phyloP scores from a whole-genome alignment of 2,113 vertebrate species.

The Regulus satrapa region DNA sequence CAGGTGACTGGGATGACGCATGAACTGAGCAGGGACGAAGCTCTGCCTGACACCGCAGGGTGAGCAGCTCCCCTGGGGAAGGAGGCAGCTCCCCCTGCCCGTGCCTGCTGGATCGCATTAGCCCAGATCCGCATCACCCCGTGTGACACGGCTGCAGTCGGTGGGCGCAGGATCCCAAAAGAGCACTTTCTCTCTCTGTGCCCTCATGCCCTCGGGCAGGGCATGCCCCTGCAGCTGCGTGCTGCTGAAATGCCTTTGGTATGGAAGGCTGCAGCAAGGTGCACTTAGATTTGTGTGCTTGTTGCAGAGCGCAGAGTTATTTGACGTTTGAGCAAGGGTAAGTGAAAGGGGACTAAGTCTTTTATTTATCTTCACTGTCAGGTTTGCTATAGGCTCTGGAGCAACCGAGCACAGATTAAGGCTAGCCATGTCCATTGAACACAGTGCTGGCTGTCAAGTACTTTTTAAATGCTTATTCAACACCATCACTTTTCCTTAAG shows the following conservation, averaged over 20 bases:
- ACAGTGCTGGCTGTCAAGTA: not conserved
- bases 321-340: not conserved
- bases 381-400: not conserved
- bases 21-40: not conserved
- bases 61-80: not conserved
- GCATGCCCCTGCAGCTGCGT: not conserved
- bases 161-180: not conserved
- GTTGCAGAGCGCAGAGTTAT: not conserved
- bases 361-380: not conserved
- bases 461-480: not conserved
- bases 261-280: not conserved
- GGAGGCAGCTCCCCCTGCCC: not conserved
- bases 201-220: not conserved
- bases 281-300: not conserved
- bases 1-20: not conserved
- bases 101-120: not conserved
- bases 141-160: rapidly evolving
- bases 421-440: not conserved
- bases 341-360: not conserved
- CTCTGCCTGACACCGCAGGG: rapidly evolving
- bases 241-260: not conserved
- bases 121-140: not conserved
- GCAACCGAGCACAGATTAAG: not conserved
- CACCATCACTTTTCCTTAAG: not conserved
- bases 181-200: not conserved